Evolutionary conservation across 2,113 vertebrate species (phyloP), one percentile per base, ranked within the genome.

Genomic region (Mus pahari): DNA sequence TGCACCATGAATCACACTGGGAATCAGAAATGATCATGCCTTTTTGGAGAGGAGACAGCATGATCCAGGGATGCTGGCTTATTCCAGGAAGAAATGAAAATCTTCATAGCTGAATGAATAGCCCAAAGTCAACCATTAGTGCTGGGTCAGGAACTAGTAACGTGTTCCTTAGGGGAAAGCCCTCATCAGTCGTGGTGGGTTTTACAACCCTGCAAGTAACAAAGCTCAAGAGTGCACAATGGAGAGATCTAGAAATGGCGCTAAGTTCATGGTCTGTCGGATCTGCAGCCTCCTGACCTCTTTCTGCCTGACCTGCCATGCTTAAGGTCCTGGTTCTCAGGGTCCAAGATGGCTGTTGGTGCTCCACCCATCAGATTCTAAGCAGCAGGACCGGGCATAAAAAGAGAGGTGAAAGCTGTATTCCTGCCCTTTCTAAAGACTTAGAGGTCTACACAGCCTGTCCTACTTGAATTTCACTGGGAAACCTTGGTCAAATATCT

Each of bases 231-330:
- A 39, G 0, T 12, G 28, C 3, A 39, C 7, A 88, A 17, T n/a
- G 0, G 20, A 71, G 5, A 14, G 31, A 9, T 3, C 28, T 4
- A 45, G 42, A 78, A 14, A 28, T 1, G 33, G 33, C 1, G 0
- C 11, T 1, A 26, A 4, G 17, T 0, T 1, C 36, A 5, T 0
- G 14, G 22, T 39, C 50, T 17, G 1, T 1, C 1, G 7, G 36
- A 68, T 19, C 62, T 33, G 0, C 42, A 3, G 83, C 17, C 36
- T 42, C 31, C 83, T 33, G 39, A 42, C 10, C 45, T 48, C 48
- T 48, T 79, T 48, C 55, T 84, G 48, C 70, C 64, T 45, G 24
- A 0, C 16, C 3, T 0, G 14, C 22, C 5, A 2, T 11, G 3
- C 19, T 4, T 8, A 0, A 24, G 33, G 9, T 1, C 20, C 60